Base-by-base conservation (phyloP, 2,113 vertebrate species). In the Dasypus novemcinctus region DNA sequence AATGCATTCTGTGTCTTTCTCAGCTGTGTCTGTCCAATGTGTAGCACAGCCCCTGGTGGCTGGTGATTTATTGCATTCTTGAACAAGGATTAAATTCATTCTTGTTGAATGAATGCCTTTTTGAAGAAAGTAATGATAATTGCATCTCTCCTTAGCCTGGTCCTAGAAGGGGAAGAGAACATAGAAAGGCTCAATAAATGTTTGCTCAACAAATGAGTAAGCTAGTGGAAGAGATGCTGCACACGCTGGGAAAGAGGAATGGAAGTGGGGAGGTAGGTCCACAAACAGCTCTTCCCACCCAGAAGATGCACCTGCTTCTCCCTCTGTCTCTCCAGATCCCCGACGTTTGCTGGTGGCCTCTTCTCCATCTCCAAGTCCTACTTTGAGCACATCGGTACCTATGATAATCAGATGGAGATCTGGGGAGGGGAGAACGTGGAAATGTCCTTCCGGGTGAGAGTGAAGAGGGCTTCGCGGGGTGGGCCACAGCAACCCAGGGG, bases 351-450 rank as follows among this genome's bases (percentile, higher is more conserved):
- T 0, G 99, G 99, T 4, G 99, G 99, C 93, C 99, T 99, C 85
- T 99, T 99, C 49, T 98, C 99, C 82, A 99, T 99, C 97, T 99
- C 99, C 83, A 99, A 98, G 98, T 97, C 98, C 96, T 99, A 99
- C 98, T 99, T 99, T 84, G 99, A 99, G 95, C 98, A 99, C 98
- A 99, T 99, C 1, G 99, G 99, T 81, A 99, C 99, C 61, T 99
- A 99, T 0, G 99, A 99, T 0, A 99, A 99, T 94, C 99, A 99
- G 98, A 99, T 99, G 99, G 99, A 99, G 98, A 99, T 99, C 91
- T 99, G 99, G 99, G 99, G 99, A 13, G 99, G 99, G 0, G 99
- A 99, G 98, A 99, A 99, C n/a, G 98, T 99, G 88, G 99, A 99
- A 97, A 99, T 99, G 99, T 99, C 99, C 8, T 99, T 99, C 98